Conservation (phyloP, 2,113 vertebrate genomes). For the Otus sunia region DNA sequence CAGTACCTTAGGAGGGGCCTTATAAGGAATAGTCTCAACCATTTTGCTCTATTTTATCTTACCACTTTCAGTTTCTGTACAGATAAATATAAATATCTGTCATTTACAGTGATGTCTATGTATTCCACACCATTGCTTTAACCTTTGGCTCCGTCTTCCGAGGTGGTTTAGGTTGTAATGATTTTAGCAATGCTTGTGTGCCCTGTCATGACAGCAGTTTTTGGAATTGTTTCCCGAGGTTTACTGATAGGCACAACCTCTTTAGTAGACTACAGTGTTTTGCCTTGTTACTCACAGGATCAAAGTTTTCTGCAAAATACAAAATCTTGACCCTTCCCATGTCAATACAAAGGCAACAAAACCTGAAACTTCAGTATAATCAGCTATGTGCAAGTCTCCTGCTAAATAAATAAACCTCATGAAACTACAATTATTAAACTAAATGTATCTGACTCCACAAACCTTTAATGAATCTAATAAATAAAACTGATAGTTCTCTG, state of each 20-base stretch:
- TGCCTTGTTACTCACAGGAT: neutral
- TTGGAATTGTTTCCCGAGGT: neutral
- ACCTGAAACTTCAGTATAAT: neutral
- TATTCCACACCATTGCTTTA: neutral
- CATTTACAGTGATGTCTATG: neutral
- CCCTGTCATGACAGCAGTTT: neutral
- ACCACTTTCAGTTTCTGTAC: neutral
- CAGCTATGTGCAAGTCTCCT: neutral
- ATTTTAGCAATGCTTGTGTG: neutral
- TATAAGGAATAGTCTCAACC: neutral
- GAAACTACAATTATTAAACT: neutral
- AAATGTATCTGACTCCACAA: neutral
- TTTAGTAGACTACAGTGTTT: neutral
- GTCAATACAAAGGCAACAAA: neutral
- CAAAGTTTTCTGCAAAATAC: neutral
- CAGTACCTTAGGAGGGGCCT: neutral
- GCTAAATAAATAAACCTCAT: neutral
- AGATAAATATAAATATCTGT: neutral
- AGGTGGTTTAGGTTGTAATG: neutral
- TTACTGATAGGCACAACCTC: neutral
- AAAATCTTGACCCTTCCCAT: neutral
- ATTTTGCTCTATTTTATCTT: neutral
- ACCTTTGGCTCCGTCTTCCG: neutral
- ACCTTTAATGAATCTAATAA: neutral
- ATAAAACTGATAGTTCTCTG: neutral